Base-by-base conservation (phyloP, 2,888 invertebrate genomes). In the Epicampocera succincta region DNA sequence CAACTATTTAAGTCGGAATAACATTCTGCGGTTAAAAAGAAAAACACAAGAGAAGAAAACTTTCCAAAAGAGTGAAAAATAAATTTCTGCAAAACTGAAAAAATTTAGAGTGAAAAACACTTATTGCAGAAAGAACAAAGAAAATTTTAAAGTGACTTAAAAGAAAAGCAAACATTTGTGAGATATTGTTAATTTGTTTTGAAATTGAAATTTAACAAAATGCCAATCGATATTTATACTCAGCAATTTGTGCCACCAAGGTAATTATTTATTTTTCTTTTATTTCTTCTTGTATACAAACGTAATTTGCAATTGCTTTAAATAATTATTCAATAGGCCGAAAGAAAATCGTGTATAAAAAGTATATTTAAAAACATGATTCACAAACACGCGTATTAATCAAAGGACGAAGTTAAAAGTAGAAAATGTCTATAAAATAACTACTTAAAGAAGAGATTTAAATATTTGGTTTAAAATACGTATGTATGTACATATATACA, bases 151-250 rank as follows among this genome's bases (percentile, higher is more conserved):
- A 74, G 56, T 65, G 17, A 38, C 63, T 73, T 66, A 73, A 33
- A 44, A 69, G 58, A 63, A 15, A 9, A 46, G 46, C n/a, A 65
- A 54, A 60, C 3, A 46, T 17, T 33, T 25, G 40, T 72, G 60
- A 42, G 13, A 77, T 65, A 48, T 68, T 61, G 44, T 29, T n/a
- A 33, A 74, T 33, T 61, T 63, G 12, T n/a, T 40, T 29, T 63
- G 33, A 40, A 54, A 61, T 61, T 44, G 40, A 75, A 25, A 71
- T 54, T 29, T 13, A 50, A 40, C 58, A 75, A 83, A 75, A 84
- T 84, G 84, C 80, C 84, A 48, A 73, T 79, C 56, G 84, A 84
- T 71, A 84, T 84, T 65, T 84, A 83, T 56, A 84, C 78, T 5
- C 84, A 84, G 29, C 84, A 84, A 54, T 66, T 83, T 56, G 58